Evolutionary conservation across 2,888 invertebrate species (phyloP), one percentile per base, ranked within the genome.

Genomic region (Tinea semifulvella): DNA sequence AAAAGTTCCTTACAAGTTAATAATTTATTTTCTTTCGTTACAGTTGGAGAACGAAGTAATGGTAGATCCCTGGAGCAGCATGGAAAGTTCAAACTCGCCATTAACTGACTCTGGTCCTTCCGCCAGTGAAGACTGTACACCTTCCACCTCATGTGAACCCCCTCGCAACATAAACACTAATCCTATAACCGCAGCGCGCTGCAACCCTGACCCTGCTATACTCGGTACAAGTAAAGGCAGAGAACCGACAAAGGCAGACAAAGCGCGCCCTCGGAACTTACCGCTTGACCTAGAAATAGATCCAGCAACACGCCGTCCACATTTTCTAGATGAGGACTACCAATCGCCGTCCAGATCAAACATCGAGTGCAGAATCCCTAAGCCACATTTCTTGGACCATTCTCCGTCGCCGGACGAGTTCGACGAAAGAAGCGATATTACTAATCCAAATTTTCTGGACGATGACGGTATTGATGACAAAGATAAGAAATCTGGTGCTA

Each of bases 321-420:
- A 86, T 63, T 86, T 86, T 55, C 71, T 86, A 42, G 86, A 86
- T 55, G 86, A 86, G 54, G 86, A 86, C 61, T 84, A 84, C 47
- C 82, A 82, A 43, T 75, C 80, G 42, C 84, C 85, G 46, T 81
- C 85, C 45, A 83, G 81, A 58, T 71, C 72, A 7, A 77, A 71
- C 55, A 68, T 77, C 49, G 82, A 81, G 60, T 81, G 81, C 50
- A 68, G 77, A 51, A 82, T 82, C 47, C 81, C 76, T 13, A 81
- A 82, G 56, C 82, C 82, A n/a, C 82, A 82, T 54, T 82, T 82
- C 51, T 62, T 82, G 19, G 82, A 82, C 50, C 81, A 81, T 51
- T 76, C 81, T 14, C 82, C 81, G 2, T 82, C 82, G 17, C 81
- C 82, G 20, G 81, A 81, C 50, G 82, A 82, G 57, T 70, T 76